Evolutionary conservation across 2,113 vertebrate species (phyloP), one percentile per base, ranked within the genome.

Genomic region (Coptodon bakossiorum): DNA sequence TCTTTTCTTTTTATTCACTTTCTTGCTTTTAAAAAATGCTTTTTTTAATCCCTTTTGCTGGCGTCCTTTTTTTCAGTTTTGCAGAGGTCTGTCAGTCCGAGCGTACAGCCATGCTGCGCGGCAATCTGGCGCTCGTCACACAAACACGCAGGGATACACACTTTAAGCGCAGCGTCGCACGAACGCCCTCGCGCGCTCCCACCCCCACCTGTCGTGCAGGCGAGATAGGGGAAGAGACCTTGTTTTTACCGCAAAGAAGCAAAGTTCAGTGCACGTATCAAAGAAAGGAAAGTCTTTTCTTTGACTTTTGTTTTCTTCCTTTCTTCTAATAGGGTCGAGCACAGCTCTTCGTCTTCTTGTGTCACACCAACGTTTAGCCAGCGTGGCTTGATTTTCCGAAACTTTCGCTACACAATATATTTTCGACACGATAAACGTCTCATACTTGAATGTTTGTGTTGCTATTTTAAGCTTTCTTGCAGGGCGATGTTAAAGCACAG

Each of bases 41-140:
- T 76, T 12, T 76, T 50, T 19, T 1, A 71, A 73, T 54, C 31
- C 13, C 8, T 48, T 34, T 40, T 24, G 14, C 16, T 29, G 40
- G 14, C 43, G 0, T 48, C 7, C 5, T 63, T 9, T 31, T 34
- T 45, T 40, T 82, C 7, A 9, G 3, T 45, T 5, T 45, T 29
- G 76, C 80, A 79, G 84, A 50, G 38, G 57, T 88, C 17, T 40
- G 52, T 85, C 54, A 52, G 87, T 81, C 80, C 45, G 76, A 76
- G 83, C 40, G 80, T 89, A 19, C 73, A 19, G 50, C 2, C 90
- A 8, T 63, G 90, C 90, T 94, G 93, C 22, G 88, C 12, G 6
- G 38, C 91, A 89, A 76, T 92, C 91, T 94, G 92, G 19, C 81
- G 61, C 84, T 81, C 9, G 11, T 88, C 85, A 43, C 12, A 91